Conservation (phyloP, 2,113 vertebrate genomes). For the Chlorocebus sabaeus region DNA sequence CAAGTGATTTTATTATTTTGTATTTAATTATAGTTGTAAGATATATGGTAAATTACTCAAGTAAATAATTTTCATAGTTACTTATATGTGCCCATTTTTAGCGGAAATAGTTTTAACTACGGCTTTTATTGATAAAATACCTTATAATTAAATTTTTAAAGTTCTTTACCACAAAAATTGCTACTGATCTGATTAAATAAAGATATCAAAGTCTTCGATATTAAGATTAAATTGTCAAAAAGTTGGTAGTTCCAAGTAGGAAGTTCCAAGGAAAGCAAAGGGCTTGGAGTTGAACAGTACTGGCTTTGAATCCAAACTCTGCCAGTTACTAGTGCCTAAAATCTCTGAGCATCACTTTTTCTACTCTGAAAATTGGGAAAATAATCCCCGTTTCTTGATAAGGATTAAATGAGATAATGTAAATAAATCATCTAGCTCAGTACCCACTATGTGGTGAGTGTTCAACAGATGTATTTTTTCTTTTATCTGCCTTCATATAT, state of each 20-base stretch:
- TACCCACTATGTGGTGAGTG: neutral
- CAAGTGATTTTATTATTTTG: constrained; percentile 27
- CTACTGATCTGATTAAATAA: neutral
- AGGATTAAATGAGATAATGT: neutral
- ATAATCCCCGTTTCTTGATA: neutral
- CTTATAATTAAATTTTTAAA: neutral
- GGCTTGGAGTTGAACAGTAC: neutral
- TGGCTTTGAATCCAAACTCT: neutral
- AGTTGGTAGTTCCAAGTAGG: neutral
- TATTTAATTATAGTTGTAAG: neutral
- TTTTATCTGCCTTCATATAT: neutral
- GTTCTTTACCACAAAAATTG: neutral
- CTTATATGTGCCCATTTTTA: constrained; percentile 1
- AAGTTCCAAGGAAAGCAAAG: neutral
- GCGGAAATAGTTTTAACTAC: neutral
- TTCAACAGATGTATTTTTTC: neutral
- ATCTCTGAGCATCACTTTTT: neutral
- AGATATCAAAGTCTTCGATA: neutral
- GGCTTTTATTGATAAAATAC: neutral
- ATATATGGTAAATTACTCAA: neutral
- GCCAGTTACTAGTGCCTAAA: neutral
- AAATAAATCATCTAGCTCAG: neutral
- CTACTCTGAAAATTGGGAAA: neutral
- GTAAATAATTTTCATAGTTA: neutral
- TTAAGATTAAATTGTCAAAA: constrained; percentile 24